These are phyloP conservation scores for Rhizoglyphus robini DNA, from an alignment of 1,140 invertebrate species.

Conservation along the genomic window DNA sequence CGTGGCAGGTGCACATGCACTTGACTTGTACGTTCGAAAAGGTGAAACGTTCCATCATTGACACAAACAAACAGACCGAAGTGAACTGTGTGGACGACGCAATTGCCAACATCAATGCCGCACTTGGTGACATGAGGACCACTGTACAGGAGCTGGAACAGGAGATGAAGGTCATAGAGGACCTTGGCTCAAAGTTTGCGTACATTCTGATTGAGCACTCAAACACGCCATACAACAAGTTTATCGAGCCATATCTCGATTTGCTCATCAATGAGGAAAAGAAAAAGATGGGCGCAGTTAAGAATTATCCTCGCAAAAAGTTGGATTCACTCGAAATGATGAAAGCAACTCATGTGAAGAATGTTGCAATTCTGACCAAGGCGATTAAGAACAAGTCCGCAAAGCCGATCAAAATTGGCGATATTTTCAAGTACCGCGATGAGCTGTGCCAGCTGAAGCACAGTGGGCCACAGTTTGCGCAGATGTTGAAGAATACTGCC, in stretches of 20 bases:
- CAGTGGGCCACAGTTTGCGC: no score
- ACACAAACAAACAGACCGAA: background rate
- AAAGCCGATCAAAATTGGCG: no score
- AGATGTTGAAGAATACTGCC: no score
- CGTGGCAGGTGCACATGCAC: background rate
- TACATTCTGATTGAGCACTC: background rate
- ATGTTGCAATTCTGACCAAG: background rate
- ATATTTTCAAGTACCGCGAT: no score
- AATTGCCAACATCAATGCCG: background rate
- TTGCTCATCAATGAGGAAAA: background rate
- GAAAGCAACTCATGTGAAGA: background rate
- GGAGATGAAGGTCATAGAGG: background rate
- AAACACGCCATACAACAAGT: background rate
- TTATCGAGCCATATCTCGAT: background rate
- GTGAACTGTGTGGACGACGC: background rate
- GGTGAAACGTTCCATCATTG: background rate
- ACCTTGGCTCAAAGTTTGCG: background rate
- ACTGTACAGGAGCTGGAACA: background rate
- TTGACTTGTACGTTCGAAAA: background rate
- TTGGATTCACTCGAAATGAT: background rate
- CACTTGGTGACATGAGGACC: background rate
- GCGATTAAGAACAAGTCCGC: background rate
- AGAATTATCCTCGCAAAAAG: background rate
- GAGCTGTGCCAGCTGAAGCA: no score
- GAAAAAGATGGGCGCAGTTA: background rate